A percentile compares a stretch with the other conserved stretches of the same genome.
Evolutionary conservation across 2,113 vertebrate species (phyloP).

Genomic region (Opisthocomus hoazin): DNA sequence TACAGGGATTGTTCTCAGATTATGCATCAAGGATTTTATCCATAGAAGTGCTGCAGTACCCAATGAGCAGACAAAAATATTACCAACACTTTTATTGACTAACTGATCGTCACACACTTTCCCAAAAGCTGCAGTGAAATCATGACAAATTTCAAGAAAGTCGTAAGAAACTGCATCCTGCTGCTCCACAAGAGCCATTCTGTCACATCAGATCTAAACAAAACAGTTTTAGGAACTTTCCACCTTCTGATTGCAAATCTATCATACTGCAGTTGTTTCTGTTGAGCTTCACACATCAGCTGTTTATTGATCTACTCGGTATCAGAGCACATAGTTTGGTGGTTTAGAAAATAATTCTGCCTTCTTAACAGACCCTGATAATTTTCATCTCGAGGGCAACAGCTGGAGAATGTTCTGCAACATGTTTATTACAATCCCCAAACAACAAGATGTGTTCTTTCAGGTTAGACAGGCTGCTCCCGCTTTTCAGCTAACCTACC

Average conservation of each 20-base stretch:
- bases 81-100: background rate
- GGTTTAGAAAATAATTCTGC: background rate
- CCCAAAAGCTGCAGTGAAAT: background rate
- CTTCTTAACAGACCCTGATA: background rate
- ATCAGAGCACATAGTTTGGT: background rate
- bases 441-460: background rate
- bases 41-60: background rate
- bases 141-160: background rate
- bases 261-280: background rate
- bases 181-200: background rate
- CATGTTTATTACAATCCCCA: background rate
- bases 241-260: background rate
- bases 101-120: background rate
- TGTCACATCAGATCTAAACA: background rate
- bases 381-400: background rate
- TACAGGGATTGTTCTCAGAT: background rate
- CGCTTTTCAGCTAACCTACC: background rate
- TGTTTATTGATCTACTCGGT: background rate
- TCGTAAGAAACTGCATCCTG: background rate
- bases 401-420: conserved; percentile 6
- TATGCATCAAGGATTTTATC: background rate
- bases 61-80: background rate
- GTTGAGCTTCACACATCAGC: background rate
- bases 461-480: conserved; percentile 17
- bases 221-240: background rate